These are phyloP conservation scores for Ornithorhynchus anatinus DNA, from an alignment of 2,113 vertebrate genomes.

Conservation along the genomic window DNA sequence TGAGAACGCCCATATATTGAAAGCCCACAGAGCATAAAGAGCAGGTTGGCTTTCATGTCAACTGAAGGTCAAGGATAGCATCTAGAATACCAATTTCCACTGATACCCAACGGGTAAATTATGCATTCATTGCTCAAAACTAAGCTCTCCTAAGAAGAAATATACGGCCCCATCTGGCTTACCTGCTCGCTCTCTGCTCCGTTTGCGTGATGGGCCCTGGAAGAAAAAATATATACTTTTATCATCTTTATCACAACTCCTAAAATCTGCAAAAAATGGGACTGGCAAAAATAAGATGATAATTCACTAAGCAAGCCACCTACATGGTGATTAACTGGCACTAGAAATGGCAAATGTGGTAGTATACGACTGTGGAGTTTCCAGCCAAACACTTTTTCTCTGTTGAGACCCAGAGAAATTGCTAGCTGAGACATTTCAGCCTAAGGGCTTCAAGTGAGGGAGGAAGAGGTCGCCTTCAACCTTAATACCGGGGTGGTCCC, in stretches of 20 bases:
- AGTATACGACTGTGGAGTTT: too few relatives aligned
- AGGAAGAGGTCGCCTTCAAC: background rate
- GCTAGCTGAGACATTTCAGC: background rate
- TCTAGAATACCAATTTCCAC: too few relatives aligned
- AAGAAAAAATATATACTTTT: constrained; percentile 53
- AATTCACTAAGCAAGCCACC: too few relatives aligned
- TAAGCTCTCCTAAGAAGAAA: background rate
- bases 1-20: too few relatives aligned
- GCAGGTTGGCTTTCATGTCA: too few relatives aligned
- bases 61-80: too few relatives aligned
- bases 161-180: constrained; percentile 50
- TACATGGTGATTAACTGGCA: too few relatives aligned
- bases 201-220: constrained; percentile 75
- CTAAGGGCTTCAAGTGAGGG: background rate
- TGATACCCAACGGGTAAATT: too few relatives aligned
- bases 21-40: too few relatives aligned
- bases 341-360: too few relatives aligned
- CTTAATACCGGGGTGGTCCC: too few relatives aligned
- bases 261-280: background rate
- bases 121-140: background rate
- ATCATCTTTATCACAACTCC: constrained; percentile 28
- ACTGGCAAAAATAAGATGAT: background rate
- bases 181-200: constrained; percentile 77
- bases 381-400: too few relatives aligned
- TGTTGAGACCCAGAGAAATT: background rate